Percentiles rank a stretch among this genome's conserved stretches.
Conservation (phyloP, 1,140 invertebrate species). For the Notospermus geniculatus region DNA sequence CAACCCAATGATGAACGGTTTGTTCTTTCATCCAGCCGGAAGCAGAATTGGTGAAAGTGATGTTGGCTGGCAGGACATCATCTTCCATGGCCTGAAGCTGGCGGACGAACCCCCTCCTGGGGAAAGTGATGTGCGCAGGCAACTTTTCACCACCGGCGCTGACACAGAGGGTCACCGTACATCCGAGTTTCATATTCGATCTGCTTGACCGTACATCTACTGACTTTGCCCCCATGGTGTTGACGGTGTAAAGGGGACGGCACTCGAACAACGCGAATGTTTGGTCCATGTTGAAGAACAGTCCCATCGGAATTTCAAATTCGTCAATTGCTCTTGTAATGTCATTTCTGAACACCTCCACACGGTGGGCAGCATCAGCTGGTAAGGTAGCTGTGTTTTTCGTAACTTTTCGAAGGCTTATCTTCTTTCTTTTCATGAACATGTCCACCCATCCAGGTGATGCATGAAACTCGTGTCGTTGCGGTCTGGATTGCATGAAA, state of each 20-base stretch:
- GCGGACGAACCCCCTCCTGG: neutral
- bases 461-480: neutral
- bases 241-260: neutral
- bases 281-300: neutral
- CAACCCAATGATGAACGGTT: slow-evolving; percentile 4
- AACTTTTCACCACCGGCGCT: neutral
- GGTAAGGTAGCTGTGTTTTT: neutral
- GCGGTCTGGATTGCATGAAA: neutral
- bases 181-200: slow-evolving; percentile 1
- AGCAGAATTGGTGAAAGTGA: neutral
- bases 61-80: neutral
- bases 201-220: neutral
- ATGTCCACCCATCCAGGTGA: neutral
- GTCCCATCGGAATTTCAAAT: neutral
- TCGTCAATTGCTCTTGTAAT: neutral
- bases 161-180: neutral
- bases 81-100: neutral
- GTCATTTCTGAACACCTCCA: neutral
- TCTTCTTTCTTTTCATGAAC: neutral
- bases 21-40: neutral
- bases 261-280: slow-evolving; percentile 3
- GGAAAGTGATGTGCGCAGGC: neutral
- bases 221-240: neutral
- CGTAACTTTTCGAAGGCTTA: neutral
- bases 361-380: neutral